Evolutionary conservation across 1,140 invertebrate species (phyloP), one percentile per base, ranked within the genome.

Genomic region (roundworm (Caenorhabditis elegans)): DNA sequence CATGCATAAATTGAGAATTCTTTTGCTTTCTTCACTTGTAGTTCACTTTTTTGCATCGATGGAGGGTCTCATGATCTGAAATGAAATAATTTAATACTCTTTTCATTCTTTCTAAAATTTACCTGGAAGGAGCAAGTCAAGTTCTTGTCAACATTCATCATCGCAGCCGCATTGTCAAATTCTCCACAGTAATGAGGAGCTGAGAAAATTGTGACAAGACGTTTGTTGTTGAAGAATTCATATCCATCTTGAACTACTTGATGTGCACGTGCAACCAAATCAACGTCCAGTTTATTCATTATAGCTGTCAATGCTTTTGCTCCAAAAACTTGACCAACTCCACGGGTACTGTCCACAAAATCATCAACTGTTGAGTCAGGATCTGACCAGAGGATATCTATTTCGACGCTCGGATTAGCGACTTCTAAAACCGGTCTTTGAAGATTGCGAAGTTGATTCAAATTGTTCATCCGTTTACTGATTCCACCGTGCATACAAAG

Each of bases 221-320:
- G 15, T n/a, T 60, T 53, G n/a, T 82, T 98, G 11, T 96, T 96
- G 91, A 98, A 98, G 91, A 98, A 98, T 91, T 98, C 96, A 91
- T 98, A 98, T 11, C 96, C 96, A 91, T 98, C 96, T 91, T 98
- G 95, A 11, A 98, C 96, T 28, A 82, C 80, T 36, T 82, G 80
- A 82, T 82, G 80, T 15, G 80, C 80, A 13, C 86, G 43, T 5
- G 86, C 86, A 22, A 87, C 77, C 34, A 87, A 53, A 31, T 87
- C 82, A 11, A 87, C 19, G n/a, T 53, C 36, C 15, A 83, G 47
- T 26, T 34, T 43, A 2, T 79, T 78, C 19, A 76, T 80, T 34
- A 87, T 86, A 4, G n/a, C 36, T 11, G 79, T 46, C 17, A 87
- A 49, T 10, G 85, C 85, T 22, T 84, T 77, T 11, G 43, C 31